Evolutionary conservation across 2,113 vertebrate genomes (phyloP).

Genomic region (Microcebus tavaratra): DNA sequence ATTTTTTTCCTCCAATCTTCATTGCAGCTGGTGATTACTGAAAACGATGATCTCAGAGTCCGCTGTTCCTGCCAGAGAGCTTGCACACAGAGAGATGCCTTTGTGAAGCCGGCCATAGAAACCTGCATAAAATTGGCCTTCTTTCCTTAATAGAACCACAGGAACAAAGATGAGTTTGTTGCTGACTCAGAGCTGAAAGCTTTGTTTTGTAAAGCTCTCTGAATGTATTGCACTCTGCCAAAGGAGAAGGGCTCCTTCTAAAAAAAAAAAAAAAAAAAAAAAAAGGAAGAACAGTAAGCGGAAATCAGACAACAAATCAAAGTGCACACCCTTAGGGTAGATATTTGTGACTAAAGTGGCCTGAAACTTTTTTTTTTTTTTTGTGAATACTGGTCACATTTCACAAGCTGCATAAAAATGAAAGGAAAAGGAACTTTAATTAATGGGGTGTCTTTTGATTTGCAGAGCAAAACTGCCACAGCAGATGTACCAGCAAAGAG

Average conservation of each 20-base stretch:
- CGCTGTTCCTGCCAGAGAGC: conserved; percentile 85
- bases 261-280: conserved; percentile 57
- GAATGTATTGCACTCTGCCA: conserved; percentile 86
- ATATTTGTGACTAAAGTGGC: conserved; percentile 82
- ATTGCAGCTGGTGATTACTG: conserved; percentile 84
- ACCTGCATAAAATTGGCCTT: conserved; percentile 91
- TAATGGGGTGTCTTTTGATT: conserved; percentile 92
- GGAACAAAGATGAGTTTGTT: conserved; percentile 93
- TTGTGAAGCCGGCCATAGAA: conserved; percentile 89
- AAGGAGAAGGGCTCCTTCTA: conserved; percentile 82
- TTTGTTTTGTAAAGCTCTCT: conserved; percentile 89
- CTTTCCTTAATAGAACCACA: conserved; percentile 88
- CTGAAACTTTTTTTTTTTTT: conserved; percentile 62
- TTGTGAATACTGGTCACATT: conserved; percentile 89
- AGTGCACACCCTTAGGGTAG: conserved; percentile 83
- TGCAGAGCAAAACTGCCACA: conserved; percentile 89
- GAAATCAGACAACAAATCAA: conserved; percentile 83
- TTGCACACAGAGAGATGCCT: conserved; percentile 88
- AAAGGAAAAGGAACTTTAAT: conserved; percentile 90
- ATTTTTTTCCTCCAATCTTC: conserved; percentile 83
- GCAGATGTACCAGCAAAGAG: conserved; percentile 93
- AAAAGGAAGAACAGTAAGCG: conserved; percentile 73
- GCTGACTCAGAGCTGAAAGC: conserved; percentile 88
- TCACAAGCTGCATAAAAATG: conserved; percentile 91
- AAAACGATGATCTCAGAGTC: conserved; percentile 88